Evolutionary conservation across 1,140 invertebrate species (phyloP).

Genomic region (Batillaria attramentaria): DNA sequence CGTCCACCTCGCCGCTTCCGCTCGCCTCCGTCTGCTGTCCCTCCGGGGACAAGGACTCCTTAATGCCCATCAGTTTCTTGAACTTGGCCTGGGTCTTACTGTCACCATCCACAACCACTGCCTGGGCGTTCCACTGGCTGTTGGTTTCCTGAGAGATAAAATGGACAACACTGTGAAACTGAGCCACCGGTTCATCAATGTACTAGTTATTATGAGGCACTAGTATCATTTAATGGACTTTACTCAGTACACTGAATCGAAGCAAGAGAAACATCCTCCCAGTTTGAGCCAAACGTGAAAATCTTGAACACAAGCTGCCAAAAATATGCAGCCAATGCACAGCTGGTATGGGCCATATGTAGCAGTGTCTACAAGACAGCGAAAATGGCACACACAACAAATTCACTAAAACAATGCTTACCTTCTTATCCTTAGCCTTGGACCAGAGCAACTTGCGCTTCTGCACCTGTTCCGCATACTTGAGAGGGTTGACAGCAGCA

Average conservation of each 20-base stretch:
- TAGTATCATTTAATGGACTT: background rate
- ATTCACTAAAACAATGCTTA: constrained; percentile 27
- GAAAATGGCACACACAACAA: background rate
- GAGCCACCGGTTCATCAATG: background rate
- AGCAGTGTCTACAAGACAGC: background rate
- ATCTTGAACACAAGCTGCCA: background rate
- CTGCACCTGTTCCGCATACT: constrained; percentile 90
- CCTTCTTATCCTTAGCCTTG: constrained; percentile 75
- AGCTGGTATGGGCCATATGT: background rate
- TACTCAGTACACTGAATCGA: background rate
- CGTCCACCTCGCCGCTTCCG: constrained; percentile 60
- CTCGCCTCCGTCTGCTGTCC: constrained; percentile 56
- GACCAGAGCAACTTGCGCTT: constrained; percentile 91
- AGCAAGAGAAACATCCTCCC: background rate
- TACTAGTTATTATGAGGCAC: background rate
- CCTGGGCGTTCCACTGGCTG: constrained; percentile 69
- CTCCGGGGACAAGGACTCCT: constrained; percentile 74
- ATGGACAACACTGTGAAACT: background rate
- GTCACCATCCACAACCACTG: constrained; percentile 90
- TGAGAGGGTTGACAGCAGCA: constrained; percentile 82
- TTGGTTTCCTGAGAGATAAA: constrained; percentile 47
- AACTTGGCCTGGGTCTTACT: constrained; percentile 95
- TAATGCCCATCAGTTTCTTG: constrained; percentile 95
- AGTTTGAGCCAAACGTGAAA: background rate
- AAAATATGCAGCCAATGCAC: background rate